phyloP scores from a whole-genome alignment of 2,888 invertebrate species.

The Dasypolia templi region DNA sequence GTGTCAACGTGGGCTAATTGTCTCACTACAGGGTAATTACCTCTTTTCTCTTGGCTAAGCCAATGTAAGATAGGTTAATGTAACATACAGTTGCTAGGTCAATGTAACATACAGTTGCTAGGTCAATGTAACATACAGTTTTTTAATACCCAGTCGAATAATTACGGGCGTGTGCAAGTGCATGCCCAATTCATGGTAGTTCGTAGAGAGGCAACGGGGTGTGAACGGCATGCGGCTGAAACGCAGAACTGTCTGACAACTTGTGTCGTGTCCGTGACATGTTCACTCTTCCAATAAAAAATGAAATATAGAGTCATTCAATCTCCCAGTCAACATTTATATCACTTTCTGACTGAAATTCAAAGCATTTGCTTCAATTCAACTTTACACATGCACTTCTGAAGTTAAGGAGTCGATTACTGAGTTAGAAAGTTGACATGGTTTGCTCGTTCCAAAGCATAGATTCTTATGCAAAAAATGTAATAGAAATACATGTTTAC shows the following conservation, averaged over 20 bases:
- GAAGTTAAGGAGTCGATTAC: background rate
- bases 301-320: background rate
- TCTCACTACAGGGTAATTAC: too few species aligned
- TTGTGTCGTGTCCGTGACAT: slow-evolving; percentile 12
- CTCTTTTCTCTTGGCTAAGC: too few species aligned
- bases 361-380: background rate
- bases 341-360: background rate
- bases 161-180: background rate
- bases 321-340: background rate
- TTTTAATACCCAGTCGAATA: background rate
- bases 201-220: background rate
- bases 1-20: too few species aligned
- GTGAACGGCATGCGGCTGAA: slow-evolving; percentile 6
- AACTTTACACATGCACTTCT: background rate
- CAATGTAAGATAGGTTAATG: too few species aligned
- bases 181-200: slow-evolving; percentile 1
- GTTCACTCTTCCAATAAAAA: slow-evolving; percentile 15
- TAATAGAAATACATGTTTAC: too few species aligned
- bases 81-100: too few species aligned
- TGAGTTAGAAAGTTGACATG: too few species aligned
- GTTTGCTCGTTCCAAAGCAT: background rate
- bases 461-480: background rate
- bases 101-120: too few species aligned
- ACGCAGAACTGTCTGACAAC: slow-evolving; percentile 10
- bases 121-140: background rate